phyloP scores from a whole-genome alignment of 2,888 invertebrate species.

The Didymodactylos carnosus region DNA sequence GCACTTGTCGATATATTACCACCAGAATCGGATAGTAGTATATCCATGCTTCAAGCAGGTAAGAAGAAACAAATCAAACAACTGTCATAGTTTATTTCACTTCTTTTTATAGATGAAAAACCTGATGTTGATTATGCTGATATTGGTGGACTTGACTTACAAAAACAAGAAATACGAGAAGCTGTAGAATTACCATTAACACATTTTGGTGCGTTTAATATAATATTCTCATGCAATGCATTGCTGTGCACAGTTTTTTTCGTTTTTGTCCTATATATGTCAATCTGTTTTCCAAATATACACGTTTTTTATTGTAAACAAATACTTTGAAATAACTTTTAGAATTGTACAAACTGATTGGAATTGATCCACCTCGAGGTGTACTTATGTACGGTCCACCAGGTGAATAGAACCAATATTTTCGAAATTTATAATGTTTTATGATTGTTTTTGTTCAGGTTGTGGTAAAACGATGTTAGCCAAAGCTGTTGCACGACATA shows the following conservation, averaged over 20 bases:
- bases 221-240: too few relatives aligned
- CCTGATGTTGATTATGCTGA: conserved; percentile 91
- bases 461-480: conserved; percentile 99
- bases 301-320: too few relatives aligned
- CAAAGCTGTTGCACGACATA: conserved; percentile 93
- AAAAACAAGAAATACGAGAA: conserved; percentile 95
- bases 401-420: conserved; percentile 19
- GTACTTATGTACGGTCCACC: conserved; percentile 99
- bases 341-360: conserved; percentile 82
- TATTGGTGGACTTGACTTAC: conserved; percentile 98
- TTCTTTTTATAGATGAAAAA: conserved; percentile 53
- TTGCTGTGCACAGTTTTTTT: too few relatives aligned
- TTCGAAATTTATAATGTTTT: background rate
- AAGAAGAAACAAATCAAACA: background rate
- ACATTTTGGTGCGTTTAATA: conserved; percentile 47
- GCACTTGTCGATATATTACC: conserved; percentile 96
- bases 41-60: conserved; percentile 78
- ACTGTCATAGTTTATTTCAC: background rate
- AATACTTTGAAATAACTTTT: background rate
- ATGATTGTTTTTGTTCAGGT: conserved; percentile 35
- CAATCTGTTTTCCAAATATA: too few relatives aligned
- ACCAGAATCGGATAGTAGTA: conserved; percentile 94
- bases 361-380: conserved; percentile 92
- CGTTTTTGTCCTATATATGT: too few relatives aligned
- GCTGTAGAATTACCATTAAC: conserved; percentile 93